Evolutionary conservation across 1,140 invertebrate species (phyloP).

Genomic region (Pseudobourletiella spinata): DNA sequence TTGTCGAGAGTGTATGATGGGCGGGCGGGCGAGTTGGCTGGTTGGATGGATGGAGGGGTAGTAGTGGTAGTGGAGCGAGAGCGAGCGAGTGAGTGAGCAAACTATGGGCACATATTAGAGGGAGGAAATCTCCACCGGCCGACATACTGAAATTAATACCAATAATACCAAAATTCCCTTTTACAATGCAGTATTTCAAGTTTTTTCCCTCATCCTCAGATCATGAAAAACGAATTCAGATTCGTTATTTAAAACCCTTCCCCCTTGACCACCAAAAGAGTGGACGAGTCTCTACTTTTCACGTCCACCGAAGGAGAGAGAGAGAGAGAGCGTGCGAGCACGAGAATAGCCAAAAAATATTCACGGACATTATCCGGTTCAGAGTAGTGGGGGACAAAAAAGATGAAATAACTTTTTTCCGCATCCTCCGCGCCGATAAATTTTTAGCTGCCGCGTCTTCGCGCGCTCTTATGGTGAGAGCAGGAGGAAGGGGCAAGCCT

Average conservation of each 20-base stretch:
- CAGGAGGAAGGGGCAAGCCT: too few species aligned
- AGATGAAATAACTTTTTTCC: too few species aligned
- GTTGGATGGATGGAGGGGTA: not conserved
- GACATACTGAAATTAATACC: slow-evolving; percentile 26
- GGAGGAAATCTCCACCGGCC: not conserved
- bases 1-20: not conserved
- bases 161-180: slow-evolving; percentile 25
- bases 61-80: not conserved
- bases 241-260: slow-evolving; percentile 27
- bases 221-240: slow-evolving; percentile 31
- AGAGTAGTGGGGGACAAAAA: too few species aligned
- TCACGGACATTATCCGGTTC: too few species aligned
- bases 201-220: slow-evolving; percentile 28
- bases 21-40: too few species aligned
- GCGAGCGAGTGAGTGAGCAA: slow-evolving; percentile 7
- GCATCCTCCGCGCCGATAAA: too few species aligned
- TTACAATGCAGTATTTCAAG: slow-evolving; percentile 29
- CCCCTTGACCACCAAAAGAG: slow-evolving; percentile 29
- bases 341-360: too few species aligned
- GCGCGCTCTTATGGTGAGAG: too few species aligned
- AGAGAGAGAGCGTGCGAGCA: too few species aligned
- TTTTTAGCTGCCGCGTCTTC: too few species aligned
- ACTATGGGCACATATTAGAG: not conserved
- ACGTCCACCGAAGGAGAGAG: too few species aligned
- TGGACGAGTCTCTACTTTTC: too few species aligned